Evolutionary conservation across 2,113 vertebrate genomes (phyloP).

Genomic region (Pedetes capensis): DNA sequence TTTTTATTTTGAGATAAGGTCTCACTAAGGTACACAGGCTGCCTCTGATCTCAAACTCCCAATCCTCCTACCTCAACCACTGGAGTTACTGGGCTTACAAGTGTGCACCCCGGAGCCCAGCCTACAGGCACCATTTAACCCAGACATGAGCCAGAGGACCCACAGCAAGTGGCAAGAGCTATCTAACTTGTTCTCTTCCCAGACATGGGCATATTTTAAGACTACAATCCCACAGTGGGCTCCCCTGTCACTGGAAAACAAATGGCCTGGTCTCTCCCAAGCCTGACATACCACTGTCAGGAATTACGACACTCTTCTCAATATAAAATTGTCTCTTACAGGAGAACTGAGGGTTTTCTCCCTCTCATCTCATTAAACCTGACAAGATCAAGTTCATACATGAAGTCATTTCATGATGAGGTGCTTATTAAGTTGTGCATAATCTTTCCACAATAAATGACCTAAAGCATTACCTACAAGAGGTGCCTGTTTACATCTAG

Average conservation of each 20-base stretch:
- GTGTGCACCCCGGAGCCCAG: no score
- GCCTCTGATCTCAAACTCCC: no score
- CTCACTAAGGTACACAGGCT: no score
- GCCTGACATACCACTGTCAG: neutral
- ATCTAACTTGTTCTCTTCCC: neutral
- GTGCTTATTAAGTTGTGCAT: neutral
- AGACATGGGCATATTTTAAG: neutral
- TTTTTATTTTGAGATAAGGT: no score
- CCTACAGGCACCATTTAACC: fast-evolving
- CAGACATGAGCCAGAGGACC: neutral
- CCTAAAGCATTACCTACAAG: neutral
- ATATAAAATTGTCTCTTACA: neutral
- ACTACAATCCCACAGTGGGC: neutral
- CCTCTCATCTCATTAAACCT: neutral
- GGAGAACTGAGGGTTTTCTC: neutral
- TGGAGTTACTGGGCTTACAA: no score
- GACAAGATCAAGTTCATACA: neutral
- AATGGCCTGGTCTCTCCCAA: neutral
- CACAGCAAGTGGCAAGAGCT: neutral
- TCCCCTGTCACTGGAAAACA: neutral
- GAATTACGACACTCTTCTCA: neutral
- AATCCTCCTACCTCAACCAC: no score
- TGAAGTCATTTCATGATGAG: neutral
- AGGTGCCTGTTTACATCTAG: neutral
- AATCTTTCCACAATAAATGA: neutral